phyloP scores from a whole-genome alignment of 2,113 vertebrate genomes.

The Tachysurus vachellii region DNA sequence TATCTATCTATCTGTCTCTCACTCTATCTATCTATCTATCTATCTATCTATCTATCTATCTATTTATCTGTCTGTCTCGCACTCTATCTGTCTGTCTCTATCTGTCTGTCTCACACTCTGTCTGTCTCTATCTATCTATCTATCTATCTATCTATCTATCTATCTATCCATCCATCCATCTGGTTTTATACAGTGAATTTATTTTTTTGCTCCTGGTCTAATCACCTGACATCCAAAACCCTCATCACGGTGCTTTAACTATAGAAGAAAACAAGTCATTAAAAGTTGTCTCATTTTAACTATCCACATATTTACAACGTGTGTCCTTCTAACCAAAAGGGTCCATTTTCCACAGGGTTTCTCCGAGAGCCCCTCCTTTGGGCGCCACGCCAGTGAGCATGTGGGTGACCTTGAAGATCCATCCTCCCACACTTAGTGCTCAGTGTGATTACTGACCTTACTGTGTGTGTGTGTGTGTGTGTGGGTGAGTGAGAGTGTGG shows the following conservation, averaged over 20 bases:
- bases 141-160: neutral
- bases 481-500: neutral
- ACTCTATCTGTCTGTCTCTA: no score
- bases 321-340: conserved; percentile 46
- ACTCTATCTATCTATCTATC: no score
- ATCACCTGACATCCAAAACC: neutral
- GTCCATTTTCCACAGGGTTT: conserved; percentile 14
- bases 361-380: conserved; percentile 34
- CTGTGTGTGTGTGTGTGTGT: neutral
- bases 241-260: neutral
- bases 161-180: neutral
- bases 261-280: neutral
- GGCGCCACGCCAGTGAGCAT: conserved; percentile 44
- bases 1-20: no score
- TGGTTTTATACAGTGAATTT: neutral
- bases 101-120: no score
- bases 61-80: no score
- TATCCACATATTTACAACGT: conserved; percentile 42
- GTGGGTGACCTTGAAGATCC: conserved; percentile 49
- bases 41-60: no score
- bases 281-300: conserved; percentile 43
- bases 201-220: neutral
- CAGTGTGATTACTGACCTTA: conserved; percentile 3
- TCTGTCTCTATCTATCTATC: no score
- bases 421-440: conserved; percentile 45